Conservation (phyloP, 2,888 invertebrate species). For the Acrocera orbiculus region DNA sequence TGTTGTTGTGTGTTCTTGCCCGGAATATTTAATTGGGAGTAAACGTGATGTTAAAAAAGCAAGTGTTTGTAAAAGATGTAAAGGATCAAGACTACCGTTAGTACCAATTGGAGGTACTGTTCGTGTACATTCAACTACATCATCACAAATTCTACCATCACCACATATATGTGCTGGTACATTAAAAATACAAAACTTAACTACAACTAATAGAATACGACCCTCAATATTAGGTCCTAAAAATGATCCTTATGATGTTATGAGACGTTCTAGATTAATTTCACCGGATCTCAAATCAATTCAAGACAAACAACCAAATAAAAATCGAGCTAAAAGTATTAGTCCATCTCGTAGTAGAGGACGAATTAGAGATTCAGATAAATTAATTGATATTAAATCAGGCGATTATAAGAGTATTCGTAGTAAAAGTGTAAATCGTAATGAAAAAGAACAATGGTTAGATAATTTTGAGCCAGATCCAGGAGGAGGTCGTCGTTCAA, state of each 20-base stretch:
- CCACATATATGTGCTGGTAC: slow-evolving; percentile 39
- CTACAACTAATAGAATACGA: slow-evolving; percentile 38
- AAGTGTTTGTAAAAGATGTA: slow-evolving; percentile 66
- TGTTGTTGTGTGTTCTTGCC: slow-evolving; percentile 63
- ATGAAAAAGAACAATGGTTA: slow-evolving; percentile 22
- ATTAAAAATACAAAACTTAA: slow-evolving; percentile 42
- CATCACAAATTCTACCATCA: slow-evolving; percentile 17
- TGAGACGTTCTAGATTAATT: slow-evolving; percentile 56
- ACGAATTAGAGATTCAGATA: slow-evolving; percentile 26
- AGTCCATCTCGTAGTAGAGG: slow-evolving; percentile 39
- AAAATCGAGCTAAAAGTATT: slow-evolving; percentile 38
- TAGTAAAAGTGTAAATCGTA: slow-evolving; percentile 35
- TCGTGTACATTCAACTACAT: slow-evolving; percentile 29
- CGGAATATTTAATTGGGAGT: slow-evolving; percentile 62
- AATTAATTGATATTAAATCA: background rate
- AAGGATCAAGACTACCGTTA: slow-evolving; percentile 58
- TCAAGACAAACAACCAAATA: slow-evolving; percentile 33
- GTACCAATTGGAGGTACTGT: slow-evolving; percentile 54
- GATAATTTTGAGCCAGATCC: slow-evolving; percentile 14
- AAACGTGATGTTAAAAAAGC: slow-evolving; percentile 56
- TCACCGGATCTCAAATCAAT: slow-evolving; percentile 37
- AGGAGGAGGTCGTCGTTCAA: slow-evolving; percentile 44
- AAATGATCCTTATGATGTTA: slow-evolving; percentile 65
- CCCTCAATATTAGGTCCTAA: slow-evolving; percentile 47
- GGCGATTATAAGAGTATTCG: slow-evolving; percentile 25